Evolutionary conservation across 2,888 invertebrate genomes (phyloP), one percentile per base, ranked within the genome.

Genomic region (Hoplodrina blanda): DNA sequence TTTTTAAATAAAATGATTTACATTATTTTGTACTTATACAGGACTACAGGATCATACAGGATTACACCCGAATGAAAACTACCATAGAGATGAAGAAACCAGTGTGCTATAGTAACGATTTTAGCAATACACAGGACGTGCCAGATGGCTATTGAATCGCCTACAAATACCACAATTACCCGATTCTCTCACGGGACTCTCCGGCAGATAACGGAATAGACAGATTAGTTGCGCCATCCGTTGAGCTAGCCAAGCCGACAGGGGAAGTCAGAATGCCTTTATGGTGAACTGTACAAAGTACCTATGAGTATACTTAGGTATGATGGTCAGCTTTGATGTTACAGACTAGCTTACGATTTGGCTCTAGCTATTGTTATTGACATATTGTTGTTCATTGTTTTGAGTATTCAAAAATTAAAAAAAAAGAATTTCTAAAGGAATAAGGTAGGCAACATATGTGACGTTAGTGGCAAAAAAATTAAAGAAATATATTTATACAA

Each of bases 191-290:
- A 69, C 61, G 77, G 70, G 65, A 70, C 62, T 66, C 41, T 20
- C 50, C n/a, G 70, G 25, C 61, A 62, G 66, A 76, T 81, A 81
- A 61, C 81, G 81, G 78, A 77, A 81, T 49, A 50, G 54, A 57
- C 53, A 52, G 78, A 63, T 77, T 77, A 80, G 81, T 62, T 65
- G 50, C 59, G 60, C 81, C 59, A 67, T 56, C 81, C 55, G 69
- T 25, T 76, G 49, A 60, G 62, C 57, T 62, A 53, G 59, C 50
- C 41, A 37, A 53, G 61, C 53, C 62, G 30, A 49, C 50, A 41
- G 10, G n/a, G 60, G 49, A 61, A 81, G 65, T 41, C 65, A 57
- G 56, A 63, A 61, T 63, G 62, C 44, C 55, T 81, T 37, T 65
- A 30, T 60, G 50, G 20, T 50, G 41, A 60, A 49, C 56, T 37